Percentiles rank a stretch among this genome's conserved stretches.
Evolutionary conservation across 2,888 invertebrate genomes (phyloP).

Genomic region (Chymomyza fuscimana): DNA sequence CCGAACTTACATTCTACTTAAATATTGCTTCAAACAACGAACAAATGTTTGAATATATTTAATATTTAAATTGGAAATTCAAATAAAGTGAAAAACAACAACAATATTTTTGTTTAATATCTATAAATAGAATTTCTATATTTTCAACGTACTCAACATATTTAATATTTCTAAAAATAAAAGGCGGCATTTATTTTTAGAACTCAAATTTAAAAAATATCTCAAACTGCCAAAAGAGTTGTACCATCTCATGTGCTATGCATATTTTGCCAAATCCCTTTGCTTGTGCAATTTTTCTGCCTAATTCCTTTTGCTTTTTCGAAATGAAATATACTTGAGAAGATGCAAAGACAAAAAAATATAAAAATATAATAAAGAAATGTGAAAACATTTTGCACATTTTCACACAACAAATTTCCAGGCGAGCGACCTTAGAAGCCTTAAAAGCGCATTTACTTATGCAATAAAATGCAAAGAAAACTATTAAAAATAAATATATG

Average conservation of each 20-base stretch:
- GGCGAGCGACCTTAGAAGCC: not conserved
- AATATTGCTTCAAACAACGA: no score
- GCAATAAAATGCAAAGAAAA: slow-evolving; percentile 35
- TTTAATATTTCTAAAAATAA: not conserved
- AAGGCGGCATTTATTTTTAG: not conserved
- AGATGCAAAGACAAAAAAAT: not conserved
- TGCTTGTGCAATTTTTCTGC: not conserved
- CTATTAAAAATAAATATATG: slow-evolving; percentile 42
- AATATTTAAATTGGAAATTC: no score
- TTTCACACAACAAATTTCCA: not conserved
- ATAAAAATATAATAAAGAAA: not conserved
- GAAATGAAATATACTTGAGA: not conserved
- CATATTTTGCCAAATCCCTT: not conserved
- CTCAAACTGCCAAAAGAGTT: not conserved
- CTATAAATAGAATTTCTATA: not conserved
- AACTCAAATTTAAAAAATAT: not conserved
- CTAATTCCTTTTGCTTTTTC: not conserved
- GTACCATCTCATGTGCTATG: not conserved
- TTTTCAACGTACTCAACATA: not conserved
- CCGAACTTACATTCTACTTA: no score
- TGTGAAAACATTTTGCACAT: not conserved
- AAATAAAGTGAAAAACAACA: no score
- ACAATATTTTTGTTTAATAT: not conserved
- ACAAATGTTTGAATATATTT: no score
- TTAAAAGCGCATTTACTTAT: not conserved